Evolutionary conservation across 2,797 vertebrate genomes (phyloP).

Genomic region (Paratrypauchen microcephalus): DNA sequence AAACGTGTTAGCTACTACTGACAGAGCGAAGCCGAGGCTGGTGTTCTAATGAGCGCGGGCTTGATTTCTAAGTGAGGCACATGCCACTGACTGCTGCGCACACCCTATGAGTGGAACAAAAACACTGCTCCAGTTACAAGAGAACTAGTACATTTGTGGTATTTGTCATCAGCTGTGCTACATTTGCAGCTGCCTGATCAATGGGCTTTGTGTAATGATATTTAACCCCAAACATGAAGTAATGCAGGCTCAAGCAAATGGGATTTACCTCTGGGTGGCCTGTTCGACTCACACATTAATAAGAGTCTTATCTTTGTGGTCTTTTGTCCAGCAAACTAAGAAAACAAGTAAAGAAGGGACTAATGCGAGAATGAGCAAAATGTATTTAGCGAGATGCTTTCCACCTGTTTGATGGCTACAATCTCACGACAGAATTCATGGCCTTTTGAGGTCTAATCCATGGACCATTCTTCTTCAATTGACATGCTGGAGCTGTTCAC

Average conservation of each 20-base stretch:
- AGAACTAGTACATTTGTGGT: slow-evolving; percentile 61
- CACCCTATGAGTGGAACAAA: slow-evolving; percentile 68
- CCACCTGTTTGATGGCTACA: slow-evolving; percentile 53
- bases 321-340: slow-evolving; percentile 9
- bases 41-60: slow-evolving; percentile 62
- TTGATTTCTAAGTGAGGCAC: slow-evolving; percentile 74
- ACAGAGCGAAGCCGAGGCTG: slow-evolving; percentile 36
- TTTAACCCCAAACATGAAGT: slow-evolving; percentile 63
- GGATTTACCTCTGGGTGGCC: slow-evolving; percentile 66
- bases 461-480: slow-evolving; percentile 53
- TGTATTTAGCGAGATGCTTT: slow-evolving; percentile 11
- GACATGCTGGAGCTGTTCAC: slow-evolving; percentile 51
- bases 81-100: slow-evolving; percentile 53
- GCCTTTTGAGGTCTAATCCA: slow-evolving; percentile 40
- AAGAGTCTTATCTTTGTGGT: slow-evolving; percentile 29
- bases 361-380: slow-evolving; percentile 5
- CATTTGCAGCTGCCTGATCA: slow-evolving; percentile 56
- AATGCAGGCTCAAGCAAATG: slow-evolving; percentile 61
- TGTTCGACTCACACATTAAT: slow-evolving; percentile 21
- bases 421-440: slow-evolving; percentile 48
- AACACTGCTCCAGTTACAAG: slow-evolving; percentile 70
- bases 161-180: slow-evolving; percentile 63
- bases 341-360: slow-evolving; percentile 2
- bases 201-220: slow-evolving; percentile 59
- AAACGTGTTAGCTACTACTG: slow-evolving; percentile 65